phyloP scores from a whole-genome alignment of 2,888 invertebrate species.

The Pantelozetes paolii region DNA sequence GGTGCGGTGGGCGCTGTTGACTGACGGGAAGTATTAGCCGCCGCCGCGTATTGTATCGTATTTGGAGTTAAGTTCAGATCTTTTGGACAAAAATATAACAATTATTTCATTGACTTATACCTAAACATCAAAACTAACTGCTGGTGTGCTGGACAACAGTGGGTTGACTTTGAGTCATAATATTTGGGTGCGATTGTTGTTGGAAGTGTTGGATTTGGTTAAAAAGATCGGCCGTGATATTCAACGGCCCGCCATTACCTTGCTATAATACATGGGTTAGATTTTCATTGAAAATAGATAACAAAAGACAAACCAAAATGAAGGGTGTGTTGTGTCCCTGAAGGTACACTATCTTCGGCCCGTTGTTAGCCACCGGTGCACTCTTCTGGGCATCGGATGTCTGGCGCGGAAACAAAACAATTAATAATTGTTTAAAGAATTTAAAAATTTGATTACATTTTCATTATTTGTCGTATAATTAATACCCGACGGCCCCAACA shows the following conservation, averaged over 20 bases:
- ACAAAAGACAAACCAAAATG: not conserved
- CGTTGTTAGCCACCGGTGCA: not conserved
- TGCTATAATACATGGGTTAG: not conserved
- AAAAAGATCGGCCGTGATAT: not conserved
- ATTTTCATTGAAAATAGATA: not conserved
- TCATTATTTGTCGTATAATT: constrained; percentile 34
- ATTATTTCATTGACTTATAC: not conserved
- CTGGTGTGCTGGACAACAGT: constrained; percentile 41
- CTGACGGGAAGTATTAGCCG: constrained; percentile 19
- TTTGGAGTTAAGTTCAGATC: constrained; percentile 21
- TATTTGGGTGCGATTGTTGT: constrained; percentile 2
- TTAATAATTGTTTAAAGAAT: too few species aligned
- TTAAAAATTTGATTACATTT: not conserved
- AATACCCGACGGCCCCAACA: constrained; percentile 29
- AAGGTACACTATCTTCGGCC: constrained; percentile 24
- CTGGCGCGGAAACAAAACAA: not conserved
- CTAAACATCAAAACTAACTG: not conserved
- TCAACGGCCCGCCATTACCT: not conserved
- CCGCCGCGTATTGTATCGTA: constrained; percentile 39
- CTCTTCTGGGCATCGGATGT: not conserved
- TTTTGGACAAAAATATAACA: not conserved
- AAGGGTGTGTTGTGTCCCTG: not conserved
- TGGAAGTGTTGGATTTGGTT: constrained; percentile 7
- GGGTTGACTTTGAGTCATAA: constrained; percentile 31
- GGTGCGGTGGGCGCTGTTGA: not conserved